Base-by-base conservation (phyloP, 2,888 invertebrate species). In the Cartodere bifasciata region DNA sequence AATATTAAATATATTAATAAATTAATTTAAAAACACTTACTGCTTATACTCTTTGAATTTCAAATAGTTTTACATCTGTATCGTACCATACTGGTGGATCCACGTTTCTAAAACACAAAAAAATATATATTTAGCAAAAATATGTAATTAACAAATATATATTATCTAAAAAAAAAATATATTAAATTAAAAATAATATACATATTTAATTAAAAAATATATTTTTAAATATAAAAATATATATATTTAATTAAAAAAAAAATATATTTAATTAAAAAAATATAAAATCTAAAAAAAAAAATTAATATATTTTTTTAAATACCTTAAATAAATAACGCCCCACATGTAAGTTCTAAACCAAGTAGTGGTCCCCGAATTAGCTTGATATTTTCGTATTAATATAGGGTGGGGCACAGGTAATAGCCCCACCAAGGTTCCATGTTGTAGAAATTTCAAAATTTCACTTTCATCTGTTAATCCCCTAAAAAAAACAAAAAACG, bases 301-400 rank as follows among this genome's bases (percentile, higher is more conserved):
- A 23, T 15, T 12, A 10, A 2, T 30, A 5, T 13, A 22, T 24
- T 50, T 51, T n/a, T n/a, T n/a, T n/a, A n/a, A n/a, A n/a, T 55
- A 86, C 80, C 91, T 78, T 48, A 98, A 72, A 63, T 98, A 98
- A 45, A 99, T 95, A 32, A 98, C 91, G 29, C 97, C 98, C 97
- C 97, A 99, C 77, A 98, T 88, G 59, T 98, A 99, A 0, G 97
- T 98, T 32, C 97, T 70, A 67, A 98, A 98, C 98, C 98, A 98
- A 51, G 94, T 91, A 14, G 95, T 95, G 1, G 98, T 99, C 38
- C 95, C 97, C 20, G 84, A 79, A 64, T 98, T 99, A 27, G 97
- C 94, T 64, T 98, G 98, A 66, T 98, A 98, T 65, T 97, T 92
- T 48, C 98, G 72, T 55, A 98, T 98, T 38, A 98, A 75, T 60